Conservation (phyloP, 1,140 invertebrate species). For the Zaprionus kolodkinae region DNA sequence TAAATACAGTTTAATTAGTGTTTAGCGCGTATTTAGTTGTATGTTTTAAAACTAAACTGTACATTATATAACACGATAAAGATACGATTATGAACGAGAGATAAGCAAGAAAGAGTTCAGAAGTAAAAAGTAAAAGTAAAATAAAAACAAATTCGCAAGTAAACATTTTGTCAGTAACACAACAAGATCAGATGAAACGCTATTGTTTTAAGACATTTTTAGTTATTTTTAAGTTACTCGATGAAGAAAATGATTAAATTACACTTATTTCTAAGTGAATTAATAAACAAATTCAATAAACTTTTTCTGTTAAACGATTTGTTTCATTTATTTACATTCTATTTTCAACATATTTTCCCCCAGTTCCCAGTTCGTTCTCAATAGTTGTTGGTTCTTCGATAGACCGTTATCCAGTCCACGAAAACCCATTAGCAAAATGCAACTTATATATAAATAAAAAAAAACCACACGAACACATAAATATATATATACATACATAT, state of each 20-base stretch:
- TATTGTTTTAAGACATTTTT: slow-evolving; percentile 81
- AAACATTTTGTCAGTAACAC: slow-evolving; percentile 67
- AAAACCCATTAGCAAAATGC: slow-evolving; percentile 70
- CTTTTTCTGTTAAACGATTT: slow-evolving; percentile 55
- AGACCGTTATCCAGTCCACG: slow-evolving; percentile 50
- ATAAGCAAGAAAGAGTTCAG: slow-evolving; percentile 40
- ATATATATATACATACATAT: slow-evolving; percentile 69
- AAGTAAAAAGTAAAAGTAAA: slow-evolving; percentile 21
- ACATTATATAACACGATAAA: slow-evolving; percentile 77
- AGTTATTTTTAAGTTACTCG: slow-evolving; percentile 80
- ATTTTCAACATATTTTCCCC: not conserved
- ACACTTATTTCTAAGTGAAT: slow-evolving; percentile 75
- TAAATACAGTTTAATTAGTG: slow-evolving; percentile 83
- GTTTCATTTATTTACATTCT: slow-evolving; percentile 31
- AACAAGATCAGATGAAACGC: slow-evolving; percentile 71
- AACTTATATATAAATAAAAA: slow-evolving; percentile 30
- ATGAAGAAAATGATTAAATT: slow-evolving; percentile 78
- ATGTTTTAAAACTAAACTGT: slow-evolving; percentile 83
- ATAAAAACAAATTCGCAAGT: slow-evolving; percentile 51
- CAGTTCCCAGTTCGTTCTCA: slow-evolving; percentile 12
- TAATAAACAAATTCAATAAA: slow-evolving; percentile 60
- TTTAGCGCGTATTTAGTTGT: slow-evolving; percentile 82
- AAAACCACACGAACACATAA: slow-evolving; percentile 32
- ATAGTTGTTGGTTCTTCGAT: slow-evolving; percentile 47
- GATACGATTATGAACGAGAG: slow-evolving; percentile 54